phyloP scores from a whole-genome alignment of 2,113 vertebrate genomes.

The Smithornis capensis region DNA sequence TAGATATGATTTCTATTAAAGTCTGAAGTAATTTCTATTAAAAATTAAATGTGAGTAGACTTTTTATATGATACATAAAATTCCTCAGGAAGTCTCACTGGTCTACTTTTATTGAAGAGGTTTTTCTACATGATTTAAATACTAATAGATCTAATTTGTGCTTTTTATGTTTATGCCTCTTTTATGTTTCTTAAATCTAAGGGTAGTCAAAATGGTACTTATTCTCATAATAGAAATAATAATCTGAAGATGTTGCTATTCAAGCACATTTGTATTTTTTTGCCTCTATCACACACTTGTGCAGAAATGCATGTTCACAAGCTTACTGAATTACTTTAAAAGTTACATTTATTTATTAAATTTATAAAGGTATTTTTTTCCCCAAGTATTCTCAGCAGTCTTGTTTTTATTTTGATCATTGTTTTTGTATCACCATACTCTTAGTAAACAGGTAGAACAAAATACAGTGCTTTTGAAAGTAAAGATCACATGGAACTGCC shows the following conservation, averaged over 20 bases:
- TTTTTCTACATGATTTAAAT: background rate
- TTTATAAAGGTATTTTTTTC: background rate
- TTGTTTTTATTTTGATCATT: background rate
- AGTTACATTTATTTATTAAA: background rate
- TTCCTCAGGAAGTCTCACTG: background rate
- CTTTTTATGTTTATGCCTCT: background rate
- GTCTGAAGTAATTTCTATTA: background rate
- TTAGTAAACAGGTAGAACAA: background rate
- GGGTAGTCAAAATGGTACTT: background rate
- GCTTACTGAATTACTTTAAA: background rate
- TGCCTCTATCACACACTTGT: background rate
- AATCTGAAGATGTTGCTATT: background rate
- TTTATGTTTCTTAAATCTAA: background rate
- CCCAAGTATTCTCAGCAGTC: background rate
- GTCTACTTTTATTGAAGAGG: background rate
- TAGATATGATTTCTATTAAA: background rate
- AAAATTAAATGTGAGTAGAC: background rate
- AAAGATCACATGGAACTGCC: background rate
- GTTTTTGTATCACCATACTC: background rate
- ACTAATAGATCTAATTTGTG: background rate
- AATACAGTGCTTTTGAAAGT: background rate
- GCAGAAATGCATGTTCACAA: background rate
- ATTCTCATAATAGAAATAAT: background rate
- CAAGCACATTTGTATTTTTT: background rate
- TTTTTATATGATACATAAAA: background rate